These are phyloP conservation scores for Panthera tigris DNA, from an alignment of 2,113 vertebrate genomes.

Conservation along the genomic window DNA sequence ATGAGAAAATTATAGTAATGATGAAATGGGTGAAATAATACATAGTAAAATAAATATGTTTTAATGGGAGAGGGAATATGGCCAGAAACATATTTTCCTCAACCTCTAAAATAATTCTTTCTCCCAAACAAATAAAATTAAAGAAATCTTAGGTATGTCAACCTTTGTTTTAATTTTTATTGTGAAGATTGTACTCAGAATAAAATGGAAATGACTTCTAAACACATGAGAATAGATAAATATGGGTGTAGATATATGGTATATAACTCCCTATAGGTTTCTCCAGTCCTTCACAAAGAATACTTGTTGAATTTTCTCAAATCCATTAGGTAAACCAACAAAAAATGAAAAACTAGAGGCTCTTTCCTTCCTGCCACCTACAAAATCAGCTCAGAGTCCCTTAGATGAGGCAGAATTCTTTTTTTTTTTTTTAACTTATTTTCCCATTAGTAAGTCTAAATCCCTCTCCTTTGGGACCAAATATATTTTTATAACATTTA, in stretches of 20 bases:
- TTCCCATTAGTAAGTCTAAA: background rate
- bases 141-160: background rate
- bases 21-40: background rate
- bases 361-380: background rate
- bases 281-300: background rate
- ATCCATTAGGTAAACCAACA: background rate
- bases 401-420: background rate
- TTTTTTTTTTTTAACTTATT: background rate
- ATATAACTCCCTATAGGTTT: background rate
- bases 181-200: background rate
- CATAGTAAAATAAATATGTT: background rate
- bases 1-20: background rate
- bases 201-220: background rate
- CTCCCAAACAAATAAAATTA: background rate
- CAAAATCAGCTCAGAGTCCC: background rate
- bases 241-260: background rate
- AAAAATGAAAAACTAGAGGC: background rate
- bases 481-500: constrained; percentile 7
- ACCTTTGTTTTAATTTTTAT: background rate
- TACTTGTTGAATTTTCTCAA: background rate
- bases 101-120: background rate
- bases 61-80: background rate
- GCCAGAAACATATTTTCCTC: background rate
- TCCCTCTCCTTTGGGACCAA: background rate
- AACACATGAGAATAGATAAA: background rate